Base-by-base conservation (phyloP, 2,113 vertebrate species). In the Paramormyrops kingsleyae region DNA sequence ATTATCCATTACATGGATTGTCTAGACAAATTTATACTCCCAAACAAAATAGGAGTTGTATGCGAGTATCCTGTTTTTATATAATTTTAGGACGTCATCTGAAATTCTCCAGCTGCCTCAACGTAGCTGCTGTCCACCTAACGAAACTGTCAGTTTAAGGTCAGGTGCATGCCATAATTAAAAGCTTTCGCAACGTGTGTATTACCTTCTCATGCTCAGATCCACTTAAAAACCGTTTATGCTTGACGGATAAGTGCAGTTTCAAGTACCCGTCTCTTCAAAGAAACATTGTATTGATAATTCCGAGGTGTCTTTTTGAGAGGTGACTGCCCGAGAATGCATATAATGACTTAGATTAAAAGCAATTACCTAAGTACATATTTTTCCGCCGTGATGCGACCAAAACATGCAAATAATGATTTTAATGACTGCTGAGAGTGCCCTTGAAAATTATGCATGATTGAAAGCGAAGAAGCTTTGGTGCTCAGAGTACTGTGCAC, bases 321-420 rank as follows among this genome's bases (percentile, higher is more conserved):
- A 53, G 5, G 39, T 44, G 39, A 66, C 31, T 87, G 31, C 53
- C 87, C 27, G 56, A 62, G 17, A 44, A 19, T 88, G 86, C 31
- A 87, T 56, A 87, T 56, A 87, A 87, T 87, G 49, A 87, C 46
- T 87, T 21, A 21, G 86, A 87, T 56, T 86, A 86, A 86, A 86
- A 86, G 19, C 10, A 86, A 50, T 86, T 49, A 49, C 46, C 42
- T 49, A 86, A 86, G 44, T 86, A 86, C 24, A 49, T 47, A 19
- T 86, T 86, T 86, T 50, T 8, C 74, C 35, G 15, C 9, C 44
- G 44, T 86, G n/a, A 86, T 86, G 24, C 47, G 83, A 86, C 83
- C 44, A 50, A n/a, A 86, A 50, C 42, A 50, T 47, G 44, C 83
- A 27, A 27, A 86, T 86, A 31, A 87, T 56, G 46, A 87, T 87